These are phyloP conservation scores for Mayetiola destructor DNA, from an alignment of 2,888 invertebrate species.

Conservation along the genomic window DNA sequence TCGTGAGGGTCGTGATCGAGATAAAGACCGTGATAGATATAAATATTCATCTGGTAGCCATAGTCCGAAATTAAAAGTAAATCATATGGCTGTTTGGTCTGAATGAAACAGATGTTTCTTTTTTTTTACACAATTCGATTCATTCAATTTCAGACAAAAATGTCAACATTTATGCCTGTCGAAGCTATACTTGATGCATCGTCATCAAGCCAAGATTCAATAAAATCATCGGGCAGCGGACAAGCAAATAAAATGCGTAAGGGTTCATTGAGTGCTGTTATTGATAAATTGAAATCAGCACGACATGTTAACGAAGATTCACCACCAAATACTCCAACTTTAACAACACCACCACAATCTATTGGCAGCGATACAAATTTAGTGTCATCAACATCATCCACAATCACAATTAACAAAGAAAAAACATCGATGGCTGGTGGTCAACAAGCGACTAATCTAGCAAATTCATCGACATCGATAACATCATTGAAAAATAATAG, in stretches of 20 bases:
- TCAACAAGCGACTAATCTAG: neutral
- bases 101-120: neutral
- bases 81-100: slow-evolving; percentile 40
- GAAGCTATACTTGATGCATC: slow-evolving; percentile 14
- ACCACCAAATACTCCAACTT: neutral
- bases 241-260: slow-evolving; percentile 8
- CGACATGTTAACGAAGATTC: slow-evolving; percentile 32
- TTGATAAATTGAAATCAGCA: slow-evolving; percentile 70
- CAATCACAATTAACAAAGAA: slow-evolving; percentile 15
- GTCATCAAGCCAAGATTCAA: slow-evolving; percentile 13
- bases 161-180: neutral
- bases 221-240: slow-evolving; percentile 19
- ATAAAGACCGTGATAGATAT: slow-evolving; percentile 18
- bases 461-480: slow-evolving; percentile 18
- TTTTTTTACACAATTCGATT: neutral
- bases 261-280: slow-evolving; percentile 54
- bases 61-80: slow-evolving; percentile 56
- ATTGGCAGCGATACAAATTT: neutral
- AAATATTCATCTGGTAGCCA: slow-evolving; percentile 38
- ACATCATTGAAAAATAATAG: slow-evolving; percentile 48
- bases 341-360: neutral
- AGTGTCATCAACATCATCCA: neutral
- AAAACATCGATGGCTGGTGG: neutral
- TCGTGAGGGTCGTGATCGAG: slow-evolving; percentile 14
- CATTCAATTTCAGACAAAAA: neutral